Conservation (phyloP, 92 coral and sea anemone genomes). For the Phenganax subtilis region DNA sequence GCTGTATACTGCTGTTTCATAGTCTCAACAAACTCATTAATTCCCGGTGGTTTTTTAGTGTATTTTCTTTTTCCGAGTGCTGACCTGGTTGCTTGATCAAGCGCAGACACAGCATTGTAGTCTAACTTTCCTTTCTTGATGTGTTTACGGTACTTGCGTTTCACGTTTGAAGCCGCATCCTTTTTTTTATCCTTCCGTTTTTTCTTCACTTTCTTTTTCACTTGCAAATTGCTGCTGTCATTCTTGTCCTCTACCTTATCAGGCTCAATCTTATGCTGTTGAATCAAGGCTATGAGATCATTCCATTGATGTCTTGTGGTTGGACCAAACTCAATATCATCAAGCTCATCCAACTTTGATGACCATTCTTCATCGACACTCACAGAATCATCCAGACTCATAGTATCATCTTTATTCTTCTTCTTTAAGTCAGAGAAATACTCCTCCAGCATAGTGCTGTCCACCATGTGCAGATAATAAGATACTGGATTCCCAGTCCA, state of each 20-base stretch:
- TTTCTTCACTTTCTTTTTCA: slow-evolving; percentile 29
- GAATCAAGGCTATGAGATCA: slow-evolving; percentile 78
- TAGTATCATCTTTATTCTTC: slow-evolving; percentile 43
- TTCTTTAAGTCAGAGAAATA: slow-evolving; percentile 84
- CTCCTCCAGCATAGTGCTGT: slow-evolving; percentile 90
- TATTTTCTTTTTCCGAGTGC: slow-evolving; percentile 44
- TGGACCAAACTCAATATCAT: slow-evolving; percentile 82
- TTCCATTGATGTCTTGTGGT: slow-evolving; percentile 95
- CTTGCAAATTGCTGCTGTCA: slow-evolving; percentile 21
- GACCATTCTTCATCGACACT: slow-evolving; percentile 17
- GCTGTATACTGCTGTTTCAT: slow-evolving; percentile 63
- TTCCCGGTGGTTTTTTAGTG: slow-evolving; percentile 12
- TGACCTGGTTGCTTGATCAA: slow-evolving; percentile 80
- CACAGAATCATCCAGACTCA: slow-evolving; percentile 32
- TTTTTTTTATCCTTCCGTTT: slow-evolving; percentile 59
- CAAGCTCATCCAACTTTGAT: slow-evolving; percentile 72
- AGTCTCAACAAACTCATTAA: slow-evolving; percentile 14
- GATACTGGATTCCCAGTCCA: slow-evolving; percentile 99
- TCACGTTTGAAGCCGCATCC: slow-evolving; percentile 46
- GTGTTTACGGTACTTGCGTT: slow-evolving; percentile 55
- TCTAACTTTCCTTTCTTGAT: slow-evolving; percentile 49
- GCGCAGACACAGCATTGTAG: slow-evolving; percentile 71
- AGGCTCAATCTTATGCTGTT: slow-evolving; percentile 59
- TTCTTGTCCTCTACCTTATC: slow-evolving; percentile 42
- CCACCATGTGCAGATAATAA: slow-evolving; percentile 86